Conservation (phyloP, 2,113 vertebrate species). For the Bos javanicus region DNA sequence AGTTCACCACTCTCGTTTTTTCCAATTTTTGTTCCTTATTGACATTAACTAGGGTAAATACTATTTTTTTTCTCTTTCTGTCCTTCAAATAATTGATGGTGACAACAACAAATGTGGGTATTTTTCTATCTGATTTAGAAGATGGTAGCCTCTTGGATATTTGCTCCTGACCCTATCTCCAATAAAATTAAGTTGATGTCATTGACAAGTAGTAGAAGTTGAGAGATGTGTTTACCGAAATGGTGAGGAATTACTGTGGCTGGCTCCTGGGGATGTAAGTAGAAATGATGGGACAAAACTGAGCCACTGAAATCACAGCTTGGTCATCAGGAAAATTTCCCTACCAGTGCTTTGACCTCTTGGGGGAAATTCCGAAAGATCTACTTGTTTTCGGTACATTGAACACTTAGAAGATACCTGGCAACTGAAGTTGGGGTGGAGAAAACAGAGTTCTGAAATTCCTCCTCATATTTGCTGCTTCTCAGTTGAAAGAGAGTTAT, state of each 20-base stretch:
- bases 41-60: neutral
- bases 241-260: neutral
- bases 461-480: neutral
- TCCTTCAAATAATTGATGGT: constrained; percentile 20
- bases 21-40: neutral
- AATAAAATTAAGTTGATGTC: constrained; percentile 62
- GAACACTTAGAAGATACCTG: constrained; percentile 15
- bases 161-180: constrained; percentile 15
- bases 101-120: constrained; percentile 51
- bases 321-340: neutral
- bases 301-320: neutral
- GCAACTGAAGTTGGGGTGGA: neutral
- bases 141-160: constrained; percentile 28
- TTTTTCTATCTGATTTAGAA: constrained; percentile 49
- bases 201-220: constrained; percentile 33
- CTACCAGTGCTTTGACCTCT: neutral
- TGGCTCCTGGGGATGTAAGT: constrained; percentile 3
- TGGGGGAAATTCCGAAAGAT: constrained; percentile 32
- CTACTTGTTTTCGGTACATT: neutral
- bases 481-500: neutral
- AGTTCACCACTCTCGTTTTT: neutral
- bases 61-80: neutral
- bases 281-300: neutral
- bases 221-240: constrained; percentile 38
- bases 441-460: neutral